Evolutionary conservation across 2,113 vertebrate species (phyloP).

Genomic region (Ctenomys sociabilis): DNA sequence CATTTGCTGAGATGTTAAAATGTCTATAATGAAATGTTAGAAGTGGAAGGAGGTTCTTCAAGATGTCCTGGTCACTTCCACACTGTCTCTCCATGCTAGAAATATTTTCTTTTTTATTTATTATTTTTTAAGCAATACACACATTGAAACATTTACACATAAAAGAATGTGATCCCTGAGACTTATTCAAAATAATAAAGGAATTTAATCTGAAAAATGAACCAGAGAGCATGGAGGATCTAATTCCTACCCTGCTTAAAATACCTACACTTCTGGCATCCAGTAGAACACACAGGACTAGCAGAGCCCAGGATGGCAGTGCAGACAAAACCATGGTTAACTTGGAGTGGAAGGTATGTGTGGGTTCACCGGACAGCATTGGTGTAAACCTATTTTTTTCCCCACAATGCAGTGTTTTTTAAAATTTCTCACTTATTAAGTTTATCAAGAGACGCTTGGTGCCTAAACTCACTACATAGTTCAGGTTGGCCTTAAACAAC

Average conservation of each 20-base stretch:
- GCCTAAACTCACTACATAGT: neutral
- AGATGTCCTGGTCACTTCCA: neutral
- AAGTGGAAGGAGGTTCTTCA: neutral
- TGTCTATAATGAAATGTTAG: slow-evolving; percentile 32
- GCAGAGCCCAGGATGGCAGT: neutral
- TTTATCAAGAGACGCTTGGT: neutral
- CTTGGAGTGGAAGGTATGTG: neutral
- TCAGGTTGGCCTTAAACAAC: neutral
- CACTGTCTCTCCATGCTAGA: neutral
- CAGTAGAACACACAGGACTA: neutral
- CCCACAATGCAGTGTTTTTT: neutral
- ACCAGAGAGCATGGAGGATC: neutral
- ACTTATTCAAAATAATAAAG: slow-evolving; percentile 37
- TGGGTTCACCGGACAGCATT: neutral
- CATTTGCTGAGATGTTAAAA: neutral
- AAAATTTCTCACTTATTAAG: neutral
- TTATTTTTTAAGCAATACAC: neutral
- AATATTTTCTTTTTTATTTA: neutral
- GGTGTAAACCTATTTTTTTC: neutral
- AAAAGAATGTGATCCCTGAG: slow-evolving; percentile 29
- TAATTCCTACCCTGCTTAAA: neutral
- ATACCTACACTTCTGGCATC: neutral
- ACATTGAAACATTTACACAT: slow-evolving; percentile 53
- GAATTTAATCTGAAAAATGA: slow-evolving; percentile 45
- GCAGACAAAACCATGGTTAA: neutral